phyloP scores from a whole-genome alignment of 2,113 vertebrate genomes.

The Meriones unguiculatus region DNA sequence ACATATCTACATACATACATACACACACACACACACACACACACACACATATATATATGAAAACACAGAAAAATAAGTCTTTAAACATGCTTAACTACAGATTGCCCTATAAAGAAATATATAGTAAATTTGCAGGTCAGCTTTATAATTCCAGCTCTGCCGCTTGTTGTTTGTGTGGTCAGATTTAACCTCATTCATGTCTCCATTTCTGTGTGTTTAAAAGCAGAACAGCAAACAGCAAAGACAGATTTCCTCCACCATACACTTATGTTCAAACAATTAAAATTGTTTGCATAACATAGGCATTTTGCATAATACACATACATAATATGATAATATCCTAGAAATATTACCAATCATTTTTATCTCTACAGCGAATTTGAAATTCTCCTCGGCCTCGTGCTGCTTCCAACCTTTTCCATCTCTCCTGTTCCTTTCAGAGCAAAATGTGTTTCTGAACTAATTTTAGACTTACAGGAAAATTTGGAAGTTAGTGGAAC shows the following conservation, averaged over 20 bases:
- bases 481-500: background rate
- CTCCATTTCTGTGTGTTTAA: background rate
- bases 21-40: background rate
- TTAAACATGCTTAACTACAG: background rate
- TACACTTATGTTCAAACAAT: background rate
- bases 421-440: background rate
- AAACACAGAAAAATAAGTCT: background rate
- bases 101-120: slow-evolving; percentile 19
- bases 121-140: background rate
- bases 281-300: background rate
- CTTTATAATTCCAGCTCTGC: background rate
- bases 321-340: background rate
- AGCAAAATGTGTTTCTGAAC: background rate
- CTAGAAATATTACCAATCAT: background rate
- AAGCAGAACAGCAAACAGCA: background rate
- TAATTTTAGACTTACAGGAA: slow-evolving; percentile 42
- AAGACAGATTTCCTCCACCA: background rate
- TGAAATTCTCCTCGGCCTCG: background rate
- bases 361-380: background rate
- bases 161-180: background rate
- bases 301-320: background rate
- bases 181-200: background rate
- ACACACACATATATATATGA: background rate
- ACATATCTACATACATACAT: no score
- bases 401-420: background rate